These are phyloP conservation scores for Ia io DNA, from an alignment of 2,113 vertebrate species.

Conservation along the genomic window DNA sequence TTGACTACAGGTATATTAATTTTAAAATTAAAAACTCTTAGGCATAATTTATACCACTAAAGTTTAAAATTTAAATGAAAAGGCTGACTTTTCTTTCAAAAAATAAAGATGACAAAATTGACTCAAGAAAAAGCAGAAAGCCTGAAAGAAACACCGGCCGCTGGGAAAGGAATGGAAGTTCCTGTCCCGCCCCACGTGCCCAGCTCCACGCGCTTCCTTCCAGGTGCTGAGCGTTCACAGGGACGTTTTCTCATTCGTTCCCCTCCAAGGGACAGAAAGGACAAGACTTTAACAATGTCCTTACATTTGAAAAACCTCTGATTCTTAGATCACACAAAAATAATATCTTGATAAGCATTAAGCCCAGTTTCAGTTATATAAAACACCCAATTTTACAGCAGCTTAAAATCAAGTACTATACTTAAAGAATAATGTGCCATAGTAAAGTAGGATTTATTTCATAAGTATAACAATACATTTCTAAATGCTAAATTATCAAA, in stretches of 20 bases:
- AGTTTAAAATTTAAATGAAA: constrained; percentile 1
- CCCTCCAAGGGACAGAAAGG: neutral
- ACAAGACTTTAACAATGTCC: neutral
- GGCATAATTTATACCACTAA: neutral
- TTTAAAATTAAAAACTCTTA: constrained; percentile 15
- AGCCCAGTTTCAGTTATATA: neutral
- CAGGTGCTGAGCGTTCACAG: neutral
- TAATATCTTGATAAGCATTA: constrained; percentile 8
- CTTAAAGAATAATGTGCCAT: neutral
- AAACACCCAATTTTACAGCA: constrained; percentile 23
- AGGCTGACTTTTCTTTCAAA: neutral
- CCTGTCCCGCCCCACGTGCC: neutral
- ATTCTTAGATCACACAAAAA: constrained; percentile 19
- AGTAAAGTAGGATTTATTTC: neutral
- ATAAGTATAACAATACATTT: neutral
- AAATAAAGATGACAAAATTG: neutral
- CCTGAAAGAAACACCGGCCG: neutral
- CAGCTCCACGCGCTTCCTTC: neutral
- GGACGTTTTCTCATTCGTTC: neutral
- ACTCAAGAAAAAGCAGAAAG: neutral
- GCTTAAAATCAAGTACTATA: neutral
- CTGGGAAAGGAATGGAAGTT: neutral
- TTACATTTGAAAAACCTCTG: neutral
- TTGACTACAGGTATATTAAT: neutral
- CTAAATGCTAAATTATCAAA: constrained; percentile 17